Base-by-base conservation (phyloP, 2,113 vertebrate genomes). In the Python bivittatus region DNA sequence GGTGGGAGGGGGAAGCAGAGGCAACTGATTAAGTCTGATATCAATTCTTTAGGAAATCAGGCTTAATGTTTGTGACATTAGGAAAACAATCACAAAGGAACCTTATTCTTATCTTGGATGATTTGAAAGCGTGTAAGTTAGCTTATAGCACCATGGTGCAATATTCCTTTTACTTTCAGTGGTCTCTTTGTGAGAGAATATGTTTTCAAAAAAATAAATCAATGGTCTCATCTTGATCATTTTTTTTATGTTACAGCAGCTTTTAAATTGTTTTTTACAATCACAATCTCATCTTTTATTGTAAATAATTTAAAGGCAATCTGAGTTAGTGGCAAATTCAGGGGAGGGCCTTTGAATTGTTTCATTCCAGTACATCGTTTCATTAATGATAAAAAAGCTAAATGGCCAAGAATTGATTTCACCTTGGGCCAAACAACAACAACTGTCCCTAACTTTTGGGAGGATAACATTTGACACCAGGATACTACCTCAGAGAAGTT, bases 151-250 rank as follows among this genome's bases (percentile, higher is more conserved):
- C 92, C 96, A 96, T 96, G 97, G 93, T 96, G 96, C 97, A 97
- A 97, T 97, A 98, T 97, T 97, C 96, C 97, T 84, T 23, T 33
- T 56, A 93, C 95, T 96, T 97, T 96, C 90, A 95, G 96, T 96
- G 93, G 33, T 96, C 96, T 95, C 95, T 97, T 57, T 95, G 96
- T 95, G 95, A 97, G 94, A 97, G 94, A 93, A 96, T 96, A 95
- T 97, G 97, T 97, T 96, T 94, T 96, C 9, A 95, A 95, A 97
- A 97, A 97, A 97, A 96, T 95, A 95, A 96, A 93, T 97, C 97
- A 97, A 97, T 97, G 95, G 97, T 91, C 94, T 94, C 92, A 95
- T 97, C 92, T 93, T 97, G 97, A 97, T 97, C 56, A 90, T 96
- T 95, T 92, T 95, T 96, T 97, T 96, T 95, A 97, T 17, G 22